Base-by-base conservation (phyloP, 35 echinoderm and acorn worm genomes). In the Ophioderma brevispina region DNA sequence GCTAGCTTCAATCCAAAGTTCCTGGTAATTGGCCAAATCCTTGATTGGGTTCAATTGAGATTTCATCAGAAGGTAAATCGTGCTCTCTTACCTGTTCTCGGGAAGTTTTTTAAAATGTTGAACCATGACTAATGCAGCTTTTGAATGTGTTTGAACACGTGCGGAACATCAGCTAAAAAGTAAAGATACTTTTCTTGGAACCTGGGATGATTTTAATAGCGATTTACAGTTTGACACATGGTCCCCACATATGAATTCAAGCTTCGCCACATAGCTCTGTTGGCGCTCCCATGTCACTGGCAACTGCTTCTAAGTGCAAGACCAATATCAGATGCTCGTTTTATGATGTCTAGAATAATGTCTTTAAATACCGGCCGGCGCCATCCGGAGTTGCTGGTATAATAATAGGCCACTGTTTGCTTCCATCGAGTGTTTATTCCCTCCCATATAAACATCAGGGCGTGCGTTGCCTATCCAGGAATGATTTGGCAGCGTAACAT, bases 221-320 rank as follows among this genome's bases (percentile, higher is more conserved):
- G 81, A 77, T 89, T 79, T 0, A 81, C 78, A 33, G 41, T 50
- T 30, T 28, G 28, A 37, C 77, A 89, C 50, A 52, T 8, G 46
- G 34, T 1, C 39, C 41, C 82, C n/a, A n/a, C 81, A 35, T 1
- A 21, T n/a, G 28, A 21, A 17, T 49, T 78, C 83, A 84, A 91
- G 33, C 38, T 77, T 37, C 80, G 25, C 89, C 89, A 91, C 89
- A 91, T 91, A 55, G 89, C 79, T 75, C 89, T 81, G 38, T 91
- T 91, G 23, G 64, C 23, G 84, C 89, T 91, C 6, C 89, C 81
- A 91, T 91, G 63, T 91, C 80, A 91, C 89, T 91, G 19, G 89
- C 82, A 21, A 91, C 39, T 46, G 89, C 59, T 17, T 40, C 5
- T 25, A 91, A 56, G 52, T 84, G 81, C n/a, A 13, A 91, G 39